Evolutionary conservation across 1,140 invertebrate species (phyloP).

Genomic region (Dendroctonus ponderosae): DNA sequence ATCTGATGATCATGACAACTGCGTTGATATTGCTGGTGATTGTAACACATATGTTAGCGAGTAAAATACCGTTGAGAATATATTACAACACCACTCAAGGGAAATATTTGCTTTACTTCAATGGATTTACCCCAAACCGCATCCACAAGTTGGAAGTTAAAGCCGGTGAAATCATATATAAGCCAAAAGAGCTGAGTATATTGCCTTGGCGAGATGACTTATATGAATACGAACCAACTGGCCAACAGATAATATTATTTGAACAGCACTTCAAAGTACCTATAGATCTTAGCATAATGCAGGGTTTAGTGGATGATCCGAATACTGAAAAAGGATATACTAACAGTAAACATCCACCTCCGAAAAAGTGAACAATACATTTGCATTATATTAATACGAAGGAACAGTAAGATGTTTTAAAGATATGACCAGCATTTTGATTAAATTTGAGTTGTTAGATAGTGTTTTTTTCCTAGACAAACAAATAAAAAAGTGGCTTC

Average conservation of each 20-base stretch:
- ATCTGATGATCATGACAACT: neutral
- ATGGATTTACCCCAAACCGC: slow-evolving; percentile 34
- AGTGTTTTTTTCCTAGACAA: no score
- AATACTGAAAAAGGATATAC: no score
- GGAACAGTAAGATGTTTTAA: no score
- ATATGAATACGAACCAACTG: slow-evolving; percentile 31
- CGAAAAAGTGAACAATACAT: no score
- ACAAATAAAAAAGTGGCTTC: no score
- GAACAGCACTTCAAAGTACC: slow-evolving; percentile 44
- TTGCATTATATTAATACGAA: no score
- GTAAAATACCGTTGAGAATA: slow-evolving; percentile 39
- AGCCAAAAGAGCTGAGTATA: slow-evolving; percentile 6
- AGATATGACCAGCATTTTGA: no score
- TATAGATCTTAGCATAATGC: slow-evolving; percentile 36
- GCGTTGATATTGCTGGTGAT: slow-evolving; percentile 6
- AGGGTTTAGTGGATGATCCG: no score
- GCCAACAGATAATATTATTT: slow-evolving; percentile 37
- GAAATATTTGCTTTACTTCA: slow-evolving; percentile 39
- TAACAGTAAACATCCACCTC: no score
- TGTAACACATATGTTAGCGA: slow-evolving; percentile 35
- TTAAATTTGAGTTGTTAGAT: no score
- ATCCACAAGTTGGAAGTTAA: slow-evolving; percentile 28
- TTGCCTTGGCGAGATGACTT: slow-evolving; percentile 34
- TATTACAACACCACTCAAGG: slow-evolving; percentile 35
- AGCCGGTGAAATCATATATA: slow-evolving; percentile 29